Conservation (phyloP, 2,113 vertebrate genomes). For the Brachyhypopomus gauderio region DNA sequence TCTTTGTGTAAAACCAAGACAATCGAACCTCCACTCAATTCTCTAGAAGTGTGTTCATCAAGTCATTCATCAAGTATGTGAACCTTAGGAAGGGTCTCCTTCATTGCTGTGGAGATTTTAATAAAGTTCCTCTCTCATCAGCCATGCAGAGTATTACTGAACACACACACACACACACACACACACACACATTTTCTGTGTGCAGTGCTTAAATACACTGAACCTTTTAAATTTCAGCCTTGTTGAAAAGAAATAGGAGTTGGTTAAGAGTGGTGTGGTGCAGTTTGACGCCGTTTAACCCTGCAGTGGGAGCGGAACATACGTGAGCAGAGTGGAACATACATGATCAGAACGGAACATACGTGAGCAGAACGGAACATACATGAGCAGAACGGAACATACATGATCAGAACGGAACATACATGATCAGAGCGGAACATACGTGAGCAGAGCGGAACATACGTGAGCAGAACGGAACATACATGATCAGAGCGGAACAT, state of each 20-base stretch:
- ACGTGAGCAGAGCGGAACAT: background rate
- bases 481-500: background rate
- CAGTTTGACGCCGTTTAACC: background rate
- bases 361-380: background rate
- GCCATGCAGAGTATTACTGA: slow-evolving; percentile 53
- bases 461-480: no score
- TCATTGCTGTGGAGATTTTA: slow-evolving; percentile 54
- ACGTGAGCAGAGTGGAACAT: background rate
- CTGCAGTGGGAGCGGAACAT: background rate
- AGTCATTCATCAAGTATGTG: background rate
- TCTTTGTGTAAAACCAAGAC: background rate
- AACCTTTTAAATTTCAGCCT: background rate
- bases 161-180: slow-evolving; percentile 12
- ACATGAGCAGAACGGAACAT: background rate
- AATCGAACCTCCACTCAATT: background rate
- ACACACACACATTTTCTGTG: background rate
- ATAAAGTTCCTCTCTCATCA: slow-evolving; percentile 36
- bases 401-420: background rate
- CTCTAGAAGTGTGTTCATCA: background rate
- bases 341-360: background rate
- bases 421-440: background rate
- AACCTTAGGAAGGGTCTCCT: slow-evolving; percentile 34
- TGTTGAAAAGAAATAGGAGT: background rate
- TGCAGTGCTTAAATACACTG: background rate
- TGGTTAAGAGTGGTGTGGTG: background rate